These are phyloP conservation scores for Varanus komodoensis DNA, from an alignment of 2,113 vertebrate species.

Conservation along the genomic window DNA sequence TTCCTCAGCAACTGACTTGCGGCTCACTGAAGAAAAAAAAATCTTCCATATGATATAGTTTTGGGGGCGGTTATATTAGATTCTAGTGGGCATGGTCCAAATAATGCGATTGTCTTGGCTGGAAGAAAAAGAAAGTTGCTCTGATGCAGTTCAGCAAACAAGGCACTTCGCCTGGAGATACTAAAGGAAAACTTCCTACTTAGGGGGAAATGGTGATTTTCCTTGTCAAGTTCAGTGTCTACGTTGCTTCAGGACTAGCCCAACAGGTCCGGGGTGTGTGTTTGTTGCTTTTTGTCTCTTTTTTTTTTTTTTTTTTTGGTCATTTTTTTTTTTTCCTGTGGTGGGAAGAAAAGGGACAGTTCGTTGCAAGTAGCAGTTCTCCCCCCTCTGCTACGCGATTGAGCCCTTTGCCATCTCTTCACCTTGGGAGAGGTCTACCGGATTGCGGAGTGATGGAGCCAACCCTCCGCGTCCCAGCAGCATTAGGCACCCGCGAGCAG, in stretches of 20 bases:
- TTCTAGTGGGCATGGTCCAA: background rate
- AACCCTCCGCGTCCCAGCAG: background rate
- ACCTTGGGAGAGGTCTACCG: too few relatives aligned
- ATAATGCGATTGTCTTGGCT: background rate
- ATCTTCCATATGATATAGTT: background rate
- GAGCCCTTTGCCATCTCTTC: too few relatives aligned
- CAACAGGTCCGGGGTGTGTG: background rate
- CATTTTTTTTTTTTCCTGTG: background rate
- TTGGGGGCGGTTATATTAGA: background rate
- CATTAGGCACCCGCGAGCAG: background rate
- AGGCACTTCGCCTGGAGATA: background rate
- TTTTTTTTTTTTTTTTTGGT: background rate
- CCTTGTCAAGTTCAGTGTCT: background rate
- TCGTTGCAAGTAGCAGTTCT: background rate
- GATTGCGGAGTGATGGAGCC: background rate
- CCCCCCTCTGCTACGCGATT: background rate
- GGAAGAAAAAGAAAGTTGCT: background rate
- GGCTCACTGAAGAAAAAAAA: background rate
- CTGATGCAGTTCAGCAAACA: background rate
- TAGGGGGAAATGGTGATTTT: background rate
- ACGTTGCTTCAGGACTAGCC: background rate
- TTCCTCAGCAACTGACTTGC: conserved; percentile 11
- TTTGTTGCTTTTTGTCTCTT: too few relatives aligned
- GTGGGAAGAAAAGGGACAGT: conserved; percentile 14
- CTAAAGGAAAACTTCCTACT: background rate